phyloP scores from a whole-genome alignment of 2,797 vertebrate species.

The Acipenser oxyrinchus region DNA sequence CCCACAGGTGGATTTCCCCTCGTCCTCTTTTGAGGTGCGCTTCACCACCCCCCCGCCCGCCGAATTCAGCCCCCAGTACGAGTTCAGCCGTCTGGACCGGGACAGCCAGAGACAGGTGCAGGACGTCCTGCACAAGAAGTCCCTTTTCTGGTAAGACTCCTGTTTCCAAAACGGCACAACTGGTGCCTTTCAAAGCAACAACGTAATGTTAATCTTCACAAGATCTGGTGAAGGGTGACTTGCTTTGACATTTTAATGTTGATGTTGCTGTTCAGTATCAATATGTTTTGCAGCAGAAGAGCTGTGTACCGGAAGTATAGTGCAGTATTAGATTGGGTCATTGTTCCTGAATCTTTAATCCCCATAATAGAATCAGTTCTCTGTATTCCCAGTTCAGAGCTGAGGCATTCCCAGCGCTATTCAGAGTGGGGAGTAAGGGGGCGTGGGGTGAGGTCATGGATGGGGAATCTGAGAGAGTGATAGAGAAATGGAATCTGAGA shows the following conservation, averaged over 20 bases:
- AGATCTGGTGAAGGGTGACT: no score
- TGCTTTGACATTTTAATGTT: no score
- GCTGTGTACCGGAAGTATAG: no score
- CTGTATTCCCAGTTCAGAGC: not conserved
- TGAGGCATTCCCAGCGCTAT: not conserved
- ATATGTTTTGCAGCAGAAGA: no score
- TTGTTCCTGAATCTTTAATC: not conserved
- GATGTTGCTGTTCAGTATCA: no score
- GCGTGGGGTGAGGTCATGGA: not conserved
- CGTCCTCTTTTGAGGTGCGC: constrained; percentile 75
- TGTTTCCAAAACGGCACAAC: not conserved
- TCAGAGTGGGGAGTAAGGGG: not conserved
- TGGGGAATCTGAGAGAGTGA: constrained; percentile 1
- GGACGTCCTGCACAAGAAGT: constrained; percentile 85
- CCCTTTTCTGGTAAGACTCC: constrained; percentile 72
- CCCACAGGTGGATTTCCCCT: constrained; percentile 83
- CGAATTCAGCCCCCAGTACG: constrained; percentile 76
- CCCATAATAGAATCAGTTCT: not conserved
- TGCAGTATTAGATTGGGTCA: not conserved
- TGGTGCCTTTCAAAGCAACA: not conserved
- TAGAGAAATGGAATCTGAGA: not conserved
- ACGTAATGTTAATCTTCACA: no score
- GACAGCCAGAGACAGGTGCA: constrained; percentile 70
- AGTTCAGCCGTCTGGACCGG: constrained; percentile 70
- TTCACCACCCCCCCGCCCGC: constrained; percentile 74